Conservation (phyloP, 30 jellyfish, hydroid and myxozoan species). For the Cassiopea xamachana region DNA sequence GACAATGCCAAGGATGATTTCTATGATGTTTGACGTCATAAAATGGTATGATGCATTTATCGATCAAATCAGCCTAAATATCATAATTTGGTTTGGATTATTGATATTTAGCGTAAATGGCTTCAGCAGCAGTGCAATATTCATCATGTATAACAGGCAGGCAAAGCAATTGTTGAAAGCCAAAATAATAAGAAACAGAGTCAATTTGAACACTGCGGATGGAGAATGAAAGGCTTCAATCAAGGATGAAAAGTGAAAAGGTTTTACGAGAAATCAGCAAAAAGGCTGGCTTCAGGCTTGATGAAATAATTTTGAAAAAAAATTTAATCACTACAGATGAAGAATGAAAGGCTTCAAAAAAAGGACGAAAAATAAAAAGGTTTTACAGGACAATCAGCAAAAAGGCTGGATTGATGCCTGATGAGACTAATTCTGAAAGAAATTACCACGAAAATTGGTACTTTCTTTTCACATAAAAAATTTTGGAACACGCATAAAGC, state of each 20-base stretch:
- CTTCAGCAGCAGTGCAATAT: slow-evolving; percentile 2
- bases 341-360: too few species aligned
- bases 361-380: too few species aligned
- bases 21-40: neutral
- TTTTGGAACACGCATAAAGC: too few species aligned
- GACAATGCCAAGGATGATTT: neutral
- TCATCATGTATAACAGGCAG: neutral
- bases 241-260: neutral
- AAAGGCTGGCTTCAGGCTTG: too few species aligned
- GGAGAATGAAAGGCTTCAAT: neutral
- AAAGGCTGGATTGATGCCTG: too few species aligned
- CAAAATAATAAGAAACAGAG: neutral
- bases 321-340: too few species aligned
- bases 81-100: neutral
- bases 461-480: too few species aligned
- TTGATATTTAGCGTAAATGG: neutral
- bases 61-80: neutral
- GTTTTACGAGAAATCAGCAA: neutral
- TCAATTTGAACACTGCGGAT: neutral
- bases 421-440: too few species aligned
- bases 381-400: too few species aligned
- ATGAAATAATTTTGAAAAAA: too few species aligned
- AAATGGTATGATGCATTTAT: neutral
- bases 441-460: too few species aligned
- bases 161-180: neutral